Conservation (phyloP, 2,888 invertebrate genomes). For the Heteropelma amictum region DNA sequence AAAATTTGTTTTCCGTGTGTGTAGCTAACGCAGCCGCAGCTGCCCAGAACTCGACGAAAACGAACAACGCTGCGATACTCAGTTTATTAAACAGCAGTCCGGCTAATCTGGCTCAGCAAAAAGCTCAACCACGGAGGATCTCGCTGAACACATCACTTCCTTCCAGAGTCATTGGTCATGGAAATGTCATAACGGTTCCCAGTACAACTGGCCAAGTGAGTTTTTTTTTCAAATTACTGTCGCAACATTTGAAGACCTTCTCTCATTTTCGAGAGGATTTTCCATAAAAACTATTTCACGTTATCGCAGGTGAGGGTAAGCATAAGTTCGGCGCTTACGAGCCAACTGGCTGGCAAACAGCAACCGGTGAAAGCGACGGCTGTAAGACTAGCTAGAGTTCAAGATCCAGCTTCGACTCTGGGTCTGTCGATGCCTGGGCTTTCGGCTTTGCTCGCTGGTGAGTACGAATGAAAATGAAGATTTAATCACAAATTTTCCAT, state of each 20-base stretch:
- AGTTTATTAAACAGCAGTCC: slow-evolving; percentile 89
- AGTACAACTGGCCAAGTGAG: slow-evolving; percentile 74
- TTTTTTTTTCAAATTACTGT: too few relatives aligned
- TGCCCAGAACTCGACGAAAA: slow-evolving; percentile 75
- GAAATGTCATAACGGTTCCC: slow-evolving; percentile 76
- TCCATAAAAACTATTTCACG: too few relatives aligned
- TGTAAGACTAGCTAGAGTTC: slow-evolving; percentile 78
- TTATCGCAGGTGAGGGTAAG: slow-evolving; percentile 71
- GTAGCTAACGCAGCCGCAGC: slow-evolving; percentile 73
- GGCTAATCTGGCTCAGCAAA: slow-evolving; percentile 79
- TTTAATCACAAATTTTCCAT: too few relatives aligned
- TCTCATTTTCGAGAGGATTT: not conserved
- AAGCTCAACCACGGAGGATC: slow-evolving; percentile 72
- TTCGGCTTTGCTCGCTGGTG: slow-evolving; percentile 81
- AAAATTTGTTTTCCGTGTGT: not conserved
- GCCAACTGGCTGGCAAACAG: slow-evolving; percentile 73
- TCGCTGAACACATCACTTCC: slow-evolving; percentile 74
- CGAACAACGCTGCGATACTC: slow-evolving; percentile 86
- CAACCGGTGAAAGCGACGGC: slow-evolving; percentile 79
- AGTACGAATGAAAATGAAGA: slow-evolving; percentile 3
- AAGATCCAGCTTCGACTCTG: slow-evolving; percentile 77
- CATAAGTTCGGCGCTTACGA: slow-evolving; percentile 73
- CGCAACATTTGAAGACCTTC: too few relatives aligned
- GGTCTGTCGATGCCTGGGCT: slow-evolving; percentile 81
- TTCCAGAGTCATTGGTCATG: slow-evolving; percentile 73